A percentile compares a stretch with the other conserved stretches of the same genome.
phyloP scores from a whole-genome alignment of 2,888 invertebrate species.

The Augiades crinisus region DNA sequence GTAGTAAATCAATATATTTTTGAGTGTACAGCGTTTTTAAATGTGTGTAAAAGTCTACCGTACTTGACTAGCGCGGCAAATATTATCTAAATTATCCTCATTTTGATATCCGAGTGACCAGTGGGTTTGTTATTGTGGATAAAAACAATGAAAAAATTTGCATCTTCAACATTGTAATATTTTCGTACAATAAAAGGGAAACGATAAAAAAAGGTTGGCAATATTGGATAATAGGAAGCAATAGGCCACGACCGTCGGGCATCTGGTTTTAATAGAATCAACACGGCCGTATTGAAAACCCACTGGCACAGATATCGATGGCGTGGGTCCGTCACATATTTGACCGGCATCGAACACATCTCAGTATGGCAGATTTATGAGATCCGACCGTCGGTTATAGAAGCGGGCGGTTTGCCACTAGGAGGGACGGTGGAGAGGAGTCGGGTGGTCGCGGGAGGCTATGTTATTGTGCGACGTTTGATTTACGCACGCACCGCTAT shows the following conservation, averaged over 20 bases:
- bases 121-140: no score
- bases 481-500: conserved; percentile 80
- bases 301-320: conserved; percentile 67
- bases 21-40: no score
- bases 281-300: conserved; percentile 59
- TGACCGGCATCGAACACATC: conserved; percentile 64
- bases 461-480: conserved; percentile 80
- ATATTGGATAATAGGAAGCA: conserved; percentile 42
- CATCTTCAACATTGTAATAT: conserved; percentile 9
- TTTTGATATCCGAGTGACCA: no score
- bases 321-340: conserved; percentile 43
- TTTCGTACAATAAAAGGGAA: conserved; percentile 38
- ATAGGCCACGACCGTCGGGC: conserved; percentile 45
- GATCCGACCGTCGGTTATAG: conserved; percentile 61
- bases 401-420: conserved; percentile 55
- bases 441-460: conserved; percentile 59
- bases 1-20: no score
- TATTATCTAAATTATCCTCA: no score
- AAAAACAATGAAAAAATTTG: no score
- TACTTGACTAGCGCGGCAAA: no score
- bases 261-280: conserved; percentile 36
- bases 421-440: conserved; percentile 54
- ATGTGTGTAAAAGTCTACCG: no score
- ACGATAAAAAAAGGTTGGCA: conserved; percentile 42
- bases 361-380: conserved; percentile 77